Evolutionary conservation across 1,140 invertebrate species (phyloP), one percentile per base, ranked within the genome.

Genomic region (Helicoverpa zea): DNA sequence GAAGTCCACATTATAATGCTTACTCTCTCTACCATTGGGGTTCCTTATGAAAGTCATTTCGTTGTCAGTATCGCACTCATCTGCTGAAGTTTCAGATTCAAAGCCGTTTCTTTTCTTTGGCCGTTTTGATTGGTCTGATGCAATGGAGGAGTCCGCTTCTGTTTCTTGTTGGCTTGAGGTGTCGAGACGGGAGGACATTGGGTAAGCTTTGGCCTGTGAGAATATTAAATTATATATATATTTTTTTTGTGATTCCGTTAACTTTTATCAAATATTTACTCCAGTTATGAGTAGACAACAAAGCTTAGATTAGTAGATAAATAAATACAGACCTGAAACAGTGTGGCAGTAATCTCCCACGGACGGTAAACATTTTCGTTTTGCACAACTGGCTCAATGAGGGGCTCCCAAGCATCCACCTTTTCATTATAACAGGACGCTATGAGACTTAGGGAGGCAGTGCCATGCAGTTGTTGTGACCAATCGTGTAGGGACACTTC

Each of bases 381-480:
- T 16, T 96, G 95, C 47, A 97, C 96, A 10, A 97, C 96, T 1
- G 97, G 97, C 85, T 98, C 98, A 13, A 98, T 94, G 0, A 98
- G 87, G 0, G 98, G 98, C 88, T 98, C 97, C 98, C 98, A 98
- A 18, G 95, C 95, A 82, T 96, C 96, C 13, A 97, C 89, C 75
- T 96, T 96, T 79, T 97, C 96, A 90, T 98, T 98, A 85, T 97
- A 98, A 89, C 97, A 98, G 79, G 97, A 97, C 2, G 97, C 96
- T 89, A 97, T 96, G 2, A 98, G 80, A 52, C 96, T 96, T 3
- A 97, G 52, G 47, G 96, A 96, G 13, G 96, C 95, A 49, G 90
- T 95, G 73, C 95, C 94, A 81, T 95, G 95, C 16, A 96, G 82
- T 77, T 97, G 95, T 59, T 96, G 96, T 0, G 96, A 96, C 97